phyloP scores from a whole-genome alignment of 2,797 vertebrate species.

The Meda fulgida region DNA sequence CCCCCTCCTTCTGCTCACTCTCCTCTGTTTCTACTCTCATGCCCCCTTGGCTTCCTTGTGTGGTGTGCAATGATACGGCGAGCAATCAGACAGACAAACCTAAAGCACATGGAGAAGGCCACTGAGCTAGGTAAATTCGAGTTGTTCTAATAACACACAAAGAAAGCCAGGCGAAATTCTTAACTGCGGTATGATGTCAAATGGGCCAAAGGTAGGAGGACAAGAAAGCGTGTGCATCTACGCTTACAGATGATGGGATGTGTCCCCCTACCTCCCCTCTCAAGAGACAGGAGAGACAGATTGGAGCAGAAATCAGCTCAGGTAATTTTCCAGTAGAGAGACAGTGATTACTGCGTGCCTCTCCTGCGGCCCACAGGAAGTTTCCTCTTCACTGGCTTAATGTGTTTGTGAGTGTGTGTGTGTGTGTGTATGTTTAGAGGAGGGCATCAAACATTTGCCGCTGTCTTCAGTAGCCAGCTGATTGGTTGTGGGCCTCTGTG shows the following conservation, averaged over 20 bases:
- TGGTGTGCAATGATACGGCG: constrained; percentile 49
- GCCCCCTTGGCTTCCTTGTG: constrained; percentile 41
- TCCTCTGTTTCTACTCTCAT: constrained; percentile 26
- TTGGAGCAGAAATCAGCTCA: constrained; percentile 75
- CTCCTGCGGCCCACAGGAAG: constrained; percentile 57
- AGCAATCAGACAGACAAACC: constrained; percentile 75
- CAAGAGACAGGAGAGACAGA: constrained; percentile 70
- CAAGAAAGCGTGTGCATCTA: constrained; percentile 47
- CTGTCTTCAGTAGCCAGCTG: constrained; percentile 58
- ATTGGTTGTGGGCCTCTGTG: constrained; percentile 59
- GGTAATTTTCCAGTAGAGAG: constrained; percentile 71
- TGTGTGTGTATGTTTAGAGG: constrained; percentile 50
- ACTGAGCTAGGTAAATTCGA: constrained; percentile 63
- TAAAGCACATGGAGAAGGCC: constrained; percentile 73
- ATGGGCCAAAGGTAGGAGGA: constrained; percentile 58
- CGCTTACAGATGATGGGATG: constrained; percentile 63
- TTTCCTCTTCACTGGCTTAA: constrained; percentile 49
- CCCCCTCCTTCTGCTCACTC: constrained; percentile 51
- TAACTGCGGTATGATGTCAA: constrained; percentile 66
- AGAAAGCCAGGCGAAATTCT: constrained; percentile 66
- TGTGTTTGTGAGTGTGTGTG: constrained; percentile 49
- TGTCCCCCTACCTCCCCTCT: constrained; percentile 62
- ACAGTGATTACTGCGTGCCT: constrained; percentile 66
- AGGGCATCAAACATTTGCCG: constrained; percentile 47
- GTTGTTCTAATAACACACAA: constrained; percentile 72